A percentile compares a stretch with the other conserved stretches of the same genome.
Evolutionary conservation across 2,888 invertebrate species (phyloP).

Genomic region (Trissoscelio sp.): DNA sequence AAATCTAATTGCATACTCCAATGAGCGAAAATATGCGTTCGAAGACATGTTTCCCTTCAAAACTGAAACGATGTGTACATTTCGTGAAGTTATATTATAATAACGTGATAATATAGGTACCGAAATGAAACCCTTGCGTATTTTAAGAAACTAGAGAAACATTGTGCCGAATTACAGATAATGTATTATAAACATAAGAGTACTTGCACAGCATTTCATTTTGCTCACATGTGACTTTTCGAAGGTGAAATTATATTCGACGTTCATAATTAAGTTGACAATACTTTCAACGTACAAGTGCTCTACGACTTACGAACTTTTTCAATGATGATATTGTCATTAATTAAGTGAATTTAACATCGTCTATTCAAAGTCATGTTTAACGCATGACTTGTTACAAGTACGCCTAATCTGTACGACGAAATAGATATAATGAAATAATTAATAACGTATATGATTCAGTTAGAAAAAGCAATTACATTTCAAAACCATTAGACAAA

Average conservation of each 20-base stretch:
- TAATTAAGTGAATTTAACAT: slow-evolving; percentile 4
- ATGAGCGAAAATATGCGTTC: slow-evolving; percentile 21
- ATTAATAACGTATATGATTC: background rate
- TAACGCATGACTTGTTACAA: slow-evolving; percentile 3
- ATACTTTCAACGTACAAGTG: slow-evolving; percentile 41
- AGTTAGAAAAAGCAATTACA: slow-evolving; percentile 4
- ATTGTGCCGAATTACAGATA: slow-evolving; percentile 65
- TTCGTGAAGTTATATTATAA: slow-evolving; percentile 49
- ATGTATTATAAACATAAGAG: slow-evolving; percentile 47
- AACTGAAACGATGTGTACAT: slow-evolving; percentile 38
- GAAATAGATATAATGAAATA: background rate
- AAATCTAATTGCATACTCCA: slow-evolving; percentile 47
- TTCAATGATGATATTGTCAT: slow-evolving; percentile 13
- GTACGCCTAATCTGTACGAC: slow-evolving; percentile 18
- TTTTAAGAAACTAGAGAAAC: slow-evolving; percentile 61
- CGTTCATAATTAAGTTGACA: slow-evolving; percentile 39
- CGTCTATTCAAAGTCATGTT: background rate
- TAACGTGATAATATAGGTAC: slow-evolving; percentile 45
- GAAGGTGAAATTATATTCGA: slow-evolving; percentile 17
- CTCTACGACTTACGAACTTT: slow-evolving; percentile 39
- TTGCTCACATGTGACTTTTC: slow-evolving; percentile 21
- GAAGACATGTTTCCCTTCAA: slow-evolving; percentile 26
- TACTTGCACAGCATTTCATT: slow-evolving; percentile 39
- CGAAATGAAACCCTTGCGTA: slow-evolving; percentile 47
- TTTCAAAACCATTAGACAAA: slow-evolving; percentile 5